phyloP scores from a whole-genome alignment of 2,888 invertebrate genomes.

The Himalopsyche kuldschensis region DNA sequence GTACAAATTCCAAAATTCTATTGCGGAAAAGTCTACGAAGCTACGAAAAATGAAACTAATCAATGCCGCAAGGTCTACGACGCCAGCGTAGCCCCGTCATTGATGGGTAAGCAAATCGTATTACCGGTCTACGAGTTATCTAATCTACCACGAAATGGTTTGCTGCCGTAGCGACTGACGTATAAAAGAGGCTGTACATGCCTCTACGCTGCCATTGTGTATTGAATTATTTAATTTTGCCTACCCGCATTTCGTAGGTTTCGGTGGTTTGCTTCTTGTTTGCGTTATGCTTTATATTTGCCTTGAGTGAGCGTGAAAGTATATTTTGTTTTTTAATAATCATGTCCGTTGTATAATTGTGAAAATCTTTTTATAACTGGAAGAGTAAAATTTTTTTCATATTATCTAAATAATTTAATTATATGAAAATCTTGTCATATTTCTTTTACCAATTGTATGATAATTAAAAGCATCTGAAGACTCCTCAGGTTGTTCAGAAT shows the following conservation, averaged over 20 bases:
- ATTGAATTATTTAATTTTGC: not conserved
- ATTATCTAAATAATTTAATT: too few species aligned
- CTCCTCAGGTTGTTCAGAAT: too few species aligned
- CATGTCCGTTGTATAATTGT: too few species aligned
- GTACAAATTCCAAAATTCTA: not conserved
- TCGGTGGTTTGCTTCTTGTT: not conserved
- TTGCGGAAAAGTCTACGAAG: not conserved
- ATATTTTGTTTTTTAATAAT: too few species aligned
- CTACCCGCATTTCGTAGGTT: not conserved
- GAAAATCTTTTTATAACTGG: too few species aligned
- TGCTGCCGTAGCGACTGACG: not conserved
- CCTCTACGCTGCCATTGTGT: not conserved
- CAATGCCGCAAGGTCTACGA: not conserved
- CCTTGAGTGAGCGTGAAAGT: too few species aligned
- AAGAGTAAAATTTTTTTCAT: too few species aligned
- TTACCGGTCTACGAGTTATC: constrained; percentile 14
- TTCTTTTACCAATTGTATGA: too few species aligned
- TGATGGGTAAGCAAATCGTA: constrained; percentile 9
- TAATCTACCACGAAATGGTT: constrained; percentile 14
- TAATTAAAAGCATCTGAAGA: too few species aligned
- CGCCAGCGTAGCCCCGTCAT: not conserved
- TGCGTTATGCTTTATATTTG: not conserved
- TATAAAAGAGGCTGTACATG: not conserved
- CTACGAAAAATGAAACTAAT: not conserved
- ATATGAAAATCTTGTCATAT: too few species aligned